These are phyloP conservation scores for Pseudomugil tenellus DNA, from an alignment of 2,797 vertebrate species.

Conservation along the genomic window DNA sequence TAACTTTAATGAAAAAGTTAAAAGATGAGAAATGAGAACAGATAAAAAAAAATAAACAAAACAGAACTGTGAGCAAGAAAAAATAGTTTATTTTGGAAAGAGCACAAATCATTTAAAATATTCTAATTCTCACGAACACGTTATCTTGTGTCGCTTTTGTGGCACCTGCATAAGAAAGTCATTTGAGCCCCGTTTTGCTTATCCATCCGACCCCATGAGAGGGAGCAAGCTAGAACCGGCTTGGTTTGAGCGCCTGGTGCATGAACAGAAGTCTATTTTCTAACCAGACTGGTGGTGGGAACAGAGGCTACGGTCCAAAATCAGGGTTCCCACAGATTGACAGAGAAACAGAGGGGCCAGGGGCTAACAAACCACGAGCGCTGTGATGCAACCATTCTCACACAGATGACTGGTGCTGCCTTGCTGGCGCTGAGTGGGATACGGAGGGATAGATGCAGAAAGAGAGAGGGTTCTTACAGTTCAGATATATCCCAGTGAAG, in stretches of 20 bases:
- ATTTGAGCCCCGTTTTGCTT: conserved; percentile 73
- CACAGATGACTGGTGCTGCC: conserved; percentile 60
- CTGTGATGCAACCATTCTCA: conserved; percentile 81
- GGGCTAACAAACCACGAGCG: conserved; percentile 78
- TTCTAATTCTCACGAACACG: conserved; percentile 76
- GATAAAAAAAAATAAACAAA: conserved; percentile 28
- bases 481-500: conserved; percentile 68
- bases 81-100: conserved; percentile 60
- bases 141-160: conserved; percentile 63
- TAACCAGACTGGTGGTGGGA: conserved; percentile 83
- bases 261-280: conserved; percentile 81
- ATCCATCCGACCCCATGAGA: conserved; percentile 76
- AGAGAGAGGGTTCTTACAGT: conserved; percentile 47
- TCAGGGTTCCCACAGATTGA: conserved; percentile 86
- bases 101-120: conserved; percentile 59
- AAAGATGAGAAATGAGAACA: conserved; percentile 31
- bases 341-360: conserved; percentile 77
- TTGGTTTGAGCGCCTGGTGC: conserved; percentile 75
- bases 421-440: conserved; percentile 33
- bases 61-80: conserved; percentile 7
- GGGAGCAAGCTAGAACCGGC: conserved; percentile 75
- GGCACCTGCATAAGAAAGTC: conserved; percentile 84
- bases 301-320: conserved; percentile 80
- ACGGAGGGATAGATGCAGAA: conserved; percentile 33
- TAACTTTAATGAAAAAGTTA: conserved; percentile 41